Conservation (phyloP, 2,797 vertebrate genomes). For the Forpus xanthops region DNA sequence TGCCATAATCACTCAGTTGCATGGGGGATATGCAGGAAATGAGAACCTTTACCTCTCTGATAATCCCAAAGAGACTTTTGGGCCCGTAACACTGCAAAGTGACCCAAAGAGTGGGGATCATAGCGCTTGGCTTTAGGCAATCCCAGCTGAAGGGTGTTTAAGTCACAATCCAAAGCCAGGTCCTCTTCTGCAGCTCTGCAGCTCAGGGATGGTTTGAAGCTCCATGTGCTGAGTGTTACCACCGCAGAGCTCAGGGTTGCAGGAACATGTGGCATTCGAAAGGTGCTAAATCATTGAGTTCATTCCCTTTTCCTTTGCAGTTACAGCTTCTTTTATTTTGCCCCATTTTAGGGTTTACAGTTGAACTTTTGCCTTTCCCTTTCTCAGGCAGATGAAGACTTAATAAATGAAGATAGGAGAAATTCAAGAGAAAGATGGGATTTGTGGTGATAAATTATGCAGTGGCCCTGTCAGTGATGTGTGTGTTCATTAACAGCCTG, state of each 20-base stretch:
- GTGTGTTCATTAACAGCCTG: not conserved
- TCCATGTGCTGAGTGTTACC: rapidly evolving
- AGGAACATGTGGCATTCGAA: not conserved
- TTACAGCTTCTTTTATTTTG: not conserved
- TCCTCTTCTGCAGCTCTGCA: not conserved
- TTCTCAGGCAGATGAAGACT: not conserved
- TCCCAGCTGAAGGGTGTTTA: rapidly evolving
- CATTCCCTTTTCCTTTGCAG: not conserved
- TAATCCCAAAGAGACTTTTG: not conserved
- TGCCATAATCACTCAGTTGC: not conserved
- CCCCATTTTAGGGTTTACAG: not conserved
- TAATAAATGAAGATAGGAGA: conserved; percentile 7
- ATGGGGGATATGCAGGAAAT: not conserved
- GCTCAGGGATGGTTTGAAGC: not conserved
- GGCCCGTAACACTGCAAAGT: not conserved
- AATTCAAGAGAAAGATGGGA: not conserved
- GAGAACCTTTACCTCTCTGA: too few relatives aligned
- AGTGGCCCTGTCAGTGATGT: not conserved
- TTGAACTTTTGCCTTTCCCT: not conserved
- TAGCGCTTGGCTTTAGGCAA: not conserved
- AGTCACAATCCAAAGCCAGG: not conserved
- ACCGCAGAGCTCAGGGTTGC: not conserved
- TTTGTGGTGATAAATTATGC: not conserved
- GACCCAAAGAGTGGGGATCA: not conserved
- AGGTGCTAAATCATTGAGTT: not conserved